Evolutionary conservation across 2,113 vertebrate genomes (phyloP), one percentile per base, ranked within the genome.

Genomic region (Pseudois nayaur): DNA sequence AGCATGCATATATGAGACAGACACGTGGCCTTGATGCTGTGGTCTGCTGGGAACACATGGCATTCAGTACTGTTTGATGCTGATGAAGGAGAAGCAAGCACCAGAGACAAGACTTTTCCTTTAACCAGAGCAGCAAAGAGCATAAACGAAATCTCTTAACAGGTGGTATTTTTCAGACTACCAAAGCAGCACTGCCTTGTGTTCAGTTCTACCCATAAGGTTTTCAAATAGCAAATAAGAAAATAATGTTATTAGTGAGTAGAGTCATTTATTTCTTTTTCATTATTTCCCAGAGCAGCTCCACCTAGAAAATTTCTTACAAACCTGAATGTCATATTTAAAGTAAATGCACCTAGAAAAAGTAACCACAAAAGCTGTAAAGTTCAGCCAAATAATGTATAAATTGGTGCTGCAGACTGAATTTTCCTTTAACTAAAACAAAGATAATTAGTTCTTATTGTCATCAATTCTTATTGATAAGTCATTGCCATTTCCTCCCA

Each of bases 381-480:
- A 91, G 8, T 81, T 93, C 83, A 62, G 48, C 19, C 57, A 40
- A 48, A 89, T 74, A 31, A 59, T 40, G 93, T 93, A 9, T 57
- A 97, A 89, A 78, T 90, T 36, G 67, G 15, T 14, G 11, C 48
- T 48, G 12, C 31, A 87, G 7, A 52, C 29, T 50, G 31, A 62
- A 59, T 87, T 64, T 96, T 98, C 88, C 31, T 97, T 96, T 93
- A 97, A 98, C 92, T 95, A 85, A 97, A 98, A 95, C 83, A 97
- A 95, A 87, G 0, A 10, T 87, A 50, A 94, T 25, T 91, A 93
- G 93, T 96, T 98, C 55, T 78, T 81, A 36, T n/a, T 89, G 15
- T 27, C 2, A 7, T 78, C 64, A 36, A 71, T 23, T 71, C 64
- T 36, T 71, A 11, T 64, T 64, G 15, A 90, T 86, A 4, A 87